Conservation (phyloP, 35 echinoderm and acorn worm genomes). For the Ophioderma brevispina region DNA sequence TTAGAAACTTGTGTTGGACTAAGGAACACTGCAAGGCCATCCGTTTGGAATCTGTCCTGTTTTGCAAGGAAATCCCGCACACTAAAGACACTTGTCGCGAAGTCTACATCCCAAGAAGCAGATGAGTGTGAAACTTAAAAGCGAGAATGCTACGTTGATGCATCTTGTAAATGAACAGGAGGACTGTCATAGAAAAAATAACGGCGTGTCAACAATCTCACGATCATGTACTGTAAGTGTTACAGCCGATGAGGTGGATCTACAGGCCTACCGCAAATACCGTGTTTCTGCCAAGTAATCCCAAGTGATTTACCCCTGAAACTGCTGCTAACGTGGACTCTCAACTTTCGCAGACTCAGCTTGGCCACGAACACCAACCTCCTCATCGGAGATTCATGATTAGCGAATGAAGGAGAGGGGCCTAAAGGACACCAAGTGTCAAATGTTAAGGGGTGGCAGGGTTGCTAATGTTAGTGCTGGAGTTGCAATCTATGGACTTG, state of each 20-base stretch:
- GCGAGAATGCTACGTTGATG: background rate
- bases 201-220: background rate
- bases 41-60: background rate
- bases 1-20: background rate
- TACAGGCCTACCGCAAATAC: background rate
- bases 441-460: background rate
- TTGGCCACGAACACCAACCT: background rate
- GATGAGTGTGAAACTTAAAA: background rate
- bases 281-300: too few species aligned
- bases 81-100: background rate
- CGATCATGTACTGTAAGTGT: background rate
- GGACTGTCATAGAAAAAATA: background rate
- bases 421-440: background rate
- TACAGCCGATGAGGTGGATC: background rate
- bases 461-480: background rate
- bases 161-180: background rate
- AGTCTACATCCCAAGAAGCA: background rate
- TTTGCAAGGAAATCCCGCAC: background rate
- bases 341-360: too few species aligned
- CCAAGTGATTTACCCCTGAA: too few species aligned
- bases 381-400: background rate
- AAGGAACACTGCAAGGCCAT: background rate
- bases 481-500: background rate
- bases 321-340: too few species aligned
- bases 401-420: background rate